Conservation (phyloP, 2,113 vertebrate species). For the Centropristis striata region DNA sequence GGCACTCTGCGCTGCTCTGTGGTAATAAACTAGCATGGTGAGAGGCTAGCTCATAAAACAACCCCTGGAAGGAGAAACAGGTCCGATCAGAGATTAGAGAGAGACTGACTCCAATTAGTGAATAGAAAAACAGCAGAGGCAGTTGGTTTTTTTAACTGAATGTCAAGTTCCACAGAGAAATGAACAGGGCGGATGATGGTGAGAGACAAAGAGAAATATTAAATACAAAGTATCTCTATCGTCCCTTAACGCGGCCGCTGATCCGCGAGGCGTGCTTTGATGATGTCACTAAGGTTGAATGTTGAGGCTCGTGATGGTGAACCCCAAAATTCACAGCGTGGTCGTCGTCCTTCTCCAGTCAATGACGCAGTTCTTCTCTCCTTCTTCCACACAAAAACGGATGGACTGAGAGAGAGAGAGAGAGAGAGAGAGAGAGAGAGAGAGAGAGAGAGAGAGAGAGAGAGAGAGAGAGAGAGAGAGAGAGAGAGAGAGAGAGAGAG, state of each 20-base stretch:
- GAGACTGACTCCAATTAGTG: slow-evolving; percentile 51
- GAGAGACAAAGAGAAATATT: slow-evolving; percentile 58
- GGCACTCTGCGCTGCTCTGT: slow-evolving; percentile 78
- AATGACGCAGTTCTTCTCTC: slow-evolving; percentile 62
- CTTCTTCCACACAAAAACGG: slow-evolving; percentile 78
- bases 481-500: too few relatives aligned
- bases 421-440: too few relatives aligned
- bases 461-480: too few relatives aligned
- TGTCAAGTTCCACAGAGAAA: slow-evolving; percentile 62
- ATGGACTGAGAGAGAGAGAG: slow-evolving; percentile 57
- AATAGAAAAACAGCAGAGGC: slow-evolving; percentile 55
- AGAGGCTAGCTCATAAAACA: slow-evolving; percentile 51
- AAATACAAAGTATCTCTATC: slow-evolving; percentile 57
- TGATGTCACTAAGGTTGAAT: slow-evolving; percentile 71
- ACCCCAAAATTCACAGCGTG: slow-evolving; percentile 71
- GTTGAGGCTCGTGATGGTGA: slow-evolving; percentile 43
- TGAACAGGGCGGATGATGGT: slow-evolving; percentile 31
- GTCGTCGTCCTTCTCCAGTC: slow-evolving; percentile 77
- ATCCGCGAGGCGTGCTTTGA: slow-evolving; percentile 68
- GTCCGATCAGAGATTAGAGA: slow-evolving; percentile 50
- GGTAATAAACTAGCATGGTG: slow-evolving; percentile 70
- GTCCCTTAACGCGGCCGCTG: slow-evolving; percentile 59
- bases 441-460: too few relatives aligned
- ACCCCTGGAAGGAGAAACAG: slow-evolving; percentile 18
- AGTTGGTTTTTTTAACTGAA: slow-evolving; percentile 62